Conservation (phyloP, 1,140 invertebrate genomes). For the Andricus grossulariae region DNA sequence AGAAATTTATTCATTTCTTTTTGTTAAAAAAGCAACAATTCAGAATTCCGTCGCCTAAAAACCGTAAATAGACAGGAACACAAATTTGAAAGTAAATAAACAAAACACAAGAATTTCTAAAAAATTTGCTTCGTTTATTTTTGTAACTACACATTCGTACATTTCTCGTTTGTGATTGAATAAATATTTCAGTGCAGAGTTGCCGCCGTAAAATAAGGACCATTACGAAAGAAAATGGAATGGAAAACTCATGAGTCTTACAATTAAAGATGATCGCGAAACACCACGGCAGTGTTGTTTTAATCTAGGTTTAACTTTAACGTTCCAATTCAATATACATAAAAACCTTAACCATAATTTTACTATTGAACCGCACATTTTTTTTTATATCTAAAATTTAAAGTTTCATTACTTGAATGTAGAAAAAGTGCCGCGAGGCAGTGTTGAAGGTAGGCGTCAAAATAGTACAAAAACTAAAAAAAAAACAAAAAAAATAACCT, state of each 20-base stretch:
- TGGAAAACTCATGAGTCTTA: background rate
- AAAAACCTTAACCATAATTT: conserved; percentile 1
- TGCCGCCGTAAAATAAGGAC: background rate
- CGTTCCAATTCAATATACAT: conserved; percentile 7
- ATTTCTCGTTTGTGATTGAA: conserved; percentile 16
- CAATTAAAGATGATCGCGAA: background rate
- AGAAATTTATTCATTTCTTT: too few relatives aligned
- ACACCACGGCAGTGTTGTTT: conserved; percentile 21
- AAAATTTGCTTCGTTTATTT: conserved; percentile 13
- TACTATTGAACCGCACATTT: conserved; percentile 11
- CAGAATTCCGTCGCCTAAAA: background rate
- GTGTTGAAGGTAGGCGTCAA: background rate
- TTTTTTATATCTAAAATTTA: background rate
- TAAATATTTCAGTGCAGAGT: conserved; percentile 20
- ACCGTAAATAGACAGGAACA: background rate
- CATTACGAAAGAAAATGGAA: conserved; percentile 11
- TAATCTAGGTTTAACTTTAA: background rate
- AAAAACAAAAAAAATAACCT: background rate
- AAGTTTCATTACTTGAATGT: background rate
- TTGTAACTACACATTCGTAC: conserved; percentile 26
- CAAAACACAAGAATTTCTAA: background rate
- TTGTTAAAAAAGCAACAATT: background rate
- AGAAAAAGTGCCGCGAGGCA: too few relatives aligned
- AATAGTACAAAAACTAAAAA: background rate
- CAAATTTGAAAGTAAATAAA: background rate